Conservation (phyloP, 1,140 invertebrate species). For the Halotydeus destructor region DNA sequence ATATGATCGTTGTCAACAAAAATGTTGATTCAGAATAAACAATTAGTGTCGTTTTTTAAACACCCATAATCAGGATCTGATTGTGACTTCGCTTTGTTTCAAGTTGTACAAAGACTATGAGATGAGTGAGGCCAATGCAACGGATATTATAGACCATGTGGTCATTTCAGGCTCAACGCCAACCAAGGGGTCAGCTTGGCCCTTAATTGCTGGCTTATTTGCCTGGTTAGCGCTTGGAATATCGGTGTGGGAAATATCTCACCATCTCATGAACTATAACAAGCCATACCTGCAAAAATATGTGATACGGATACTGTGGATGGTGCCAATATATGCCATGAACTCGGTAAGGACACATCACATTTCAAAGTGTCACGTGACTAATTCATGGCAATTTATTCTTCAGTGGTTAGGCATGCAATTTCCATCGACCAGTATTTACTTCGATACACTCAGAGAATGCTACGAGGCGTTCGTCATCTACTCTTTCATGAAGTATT, state of each 20-base stretch:
- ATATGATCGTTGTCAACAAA: too few species aligned
- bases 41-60: too few species aligned
- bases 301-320: conserved; percentile 87
- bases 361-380: conserved; percentile 6
- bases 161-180: too few species aligned
- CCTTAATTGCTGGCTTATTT: conserved; percentile 68
- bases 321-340: conserved; percentile 88
- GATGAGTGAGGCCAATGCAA: too few species aligned
- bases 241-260: conserved; percentile 77
- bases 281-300: conserved; percentile 79
- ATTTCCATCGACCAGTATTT: conserved; percentile 55
- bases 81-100: too few species aligned
- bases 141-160: too few species aligned
- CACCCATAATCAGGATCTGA: too few species aligned
- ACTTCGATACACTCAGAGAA: conserved; percentile 73
- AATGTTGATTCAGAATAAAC: too few species aligned
- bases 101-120: too few species aligned
- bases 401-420: conserved; percentile 38
- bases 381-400: conserved; percentile 12
- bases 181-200: conserved; percentile 19
- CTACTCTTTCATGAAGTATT: conserved; percentile 90
- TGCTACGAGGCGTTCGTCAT: conserved; percentile 79
- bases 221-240: conserved; percentile 72
- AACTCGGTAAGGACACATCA: conserved; percentile 53
- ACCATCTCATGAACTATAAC: conserved; percentile 80